phyloP scores from a whole-genome alignment of 2,888 invertebrate genomes.

The Phyllotreta cruciferae region DNA sequence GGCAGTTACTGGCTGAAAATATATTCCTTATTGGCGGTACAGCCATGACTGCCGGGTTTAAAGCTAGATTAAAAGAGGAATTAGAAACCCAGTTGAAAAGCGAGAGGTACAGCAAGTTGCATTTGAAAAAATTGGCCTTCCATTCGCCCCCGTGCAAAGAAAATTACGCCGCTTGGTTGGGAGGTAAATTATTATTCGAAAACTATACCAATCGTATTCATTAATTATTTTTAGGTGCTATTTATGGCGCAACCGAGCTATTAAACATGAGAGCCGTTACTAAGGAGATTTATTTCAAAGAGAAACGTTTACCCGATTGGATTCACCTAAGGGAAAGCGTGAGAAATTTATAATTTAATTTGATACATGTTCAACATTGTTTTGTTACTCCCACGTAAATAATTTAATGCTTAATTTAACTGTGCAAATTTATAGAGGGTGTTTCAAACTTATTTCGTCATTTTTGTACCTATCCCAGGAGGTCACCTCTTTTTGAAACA shows the following conservation, averaged over 20 bases:
- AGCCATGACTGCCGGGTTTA: slow-evolving; percentile 82
- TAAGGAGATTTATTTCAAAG: slow-evolving; percentile 76
- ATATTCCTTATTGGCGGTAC: slow-evolving; percentile 89
- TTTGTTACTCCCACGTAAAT: too few relatives aligned
- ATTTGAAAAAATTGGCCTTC: slow-evolving; percentile 76
- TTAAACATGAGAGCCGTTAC: slow-evolving; percentile 73
- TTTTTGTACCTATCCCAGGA: too few relatives aligned
- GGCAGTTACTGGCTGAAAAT: slow-evolving; percentile 79
- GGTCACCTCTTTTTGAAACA: too few relatives aligned
- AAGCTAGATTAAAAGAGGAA: slow-evolving; percentile 80
- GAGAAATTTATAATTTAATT: slow-evolving; percentile 54
- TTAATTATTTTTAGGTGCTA: slow-evolving; percentile 65
- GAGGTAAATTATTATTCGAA: slow-evolving; percentile 63
- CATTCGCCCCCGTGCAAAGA: slow-evolving; percentile 80
- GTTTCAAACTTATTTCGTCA: too few relatives aligned
- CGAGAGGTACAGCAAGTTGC: slow-evolving; percentile 69
- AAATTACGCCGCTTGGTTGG: slow-evolving; percentile 88
- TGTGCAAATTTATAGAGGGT: too few relatives aligned
- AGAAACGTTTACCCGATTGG: slow-evolving; percentile 83
- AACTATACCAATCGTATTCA: background rate
- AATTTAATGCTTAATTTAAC: too few relatives aligned
- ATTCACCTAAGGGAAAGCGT: slow-evolving; percentile 70
- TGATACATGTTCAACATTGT: too few relatives aligned
- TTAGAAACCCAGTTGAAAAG: slow-evolving; percentile 70
- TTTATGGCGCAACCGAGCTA: slow-evolving; percentile 80